Base-by-base conservation (phyloP, 2,888 invertebrate genomes). In the Parochlus steinenii region DNA sequence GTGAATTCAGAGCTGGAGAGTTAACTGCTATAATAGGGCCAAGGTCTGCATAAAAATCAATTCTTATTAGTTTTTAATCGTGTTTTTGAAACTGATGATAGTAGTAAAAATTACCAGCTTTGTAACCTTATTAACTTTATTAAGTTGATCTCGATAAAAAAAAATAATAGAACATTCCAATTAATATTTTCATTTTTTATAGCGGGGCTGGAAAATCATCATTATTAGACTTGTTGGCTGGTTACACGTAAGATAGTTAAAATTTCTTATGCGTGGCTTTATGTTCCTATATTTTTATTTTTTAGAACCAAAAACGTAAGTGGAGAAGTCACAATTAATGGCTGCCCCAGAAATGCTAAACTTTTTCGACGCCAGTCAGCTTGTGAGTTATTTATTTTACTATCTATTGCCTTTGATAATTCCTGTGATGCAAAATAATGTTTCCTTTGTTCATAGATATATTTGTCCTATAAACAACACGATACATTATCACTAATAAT, bases 161-260 rank as follows among this genome's bases (percentile, higher is more conserved):
- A 5, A 6, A 26, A 26, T 4, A 26, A 14, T 11, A 7, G 8
- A 7, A 2, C 15, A 26, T 14, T 26, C 12, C 11, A 7, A 26
- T 26, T 26, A 14, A 15, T 27, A 4, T 12, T 14, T 15, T 12
- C 5, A 16, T 27, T 2, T 12, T 12, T 15, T 26, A 16, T 16
- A 81, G 86, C 0, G 90, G 90, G 10, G 82, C 81, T 7, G 83
- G 89, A 38, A 90, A 90, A 61, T 81, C 82, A 42, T 77, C 82
- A 3, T 68, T 90, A 40, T 75, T 90, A 69, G 83, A 89, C 56
- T 78, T 90, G 47, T 62, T 90, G 43, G 77, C 89, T 22, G 87
- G 89, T 46, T 89, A 85, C 61, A 81, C 15, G 6, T n/a, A n/a
- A n/a, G n/a, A n/a, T n/a, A n/a, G n/a, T n/a, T n/a, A n/a, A n/a